phyloP scores from a whole-genome alignment of 1,140 invertebrate species.

The Rhizoglyphus robini region DNA sequence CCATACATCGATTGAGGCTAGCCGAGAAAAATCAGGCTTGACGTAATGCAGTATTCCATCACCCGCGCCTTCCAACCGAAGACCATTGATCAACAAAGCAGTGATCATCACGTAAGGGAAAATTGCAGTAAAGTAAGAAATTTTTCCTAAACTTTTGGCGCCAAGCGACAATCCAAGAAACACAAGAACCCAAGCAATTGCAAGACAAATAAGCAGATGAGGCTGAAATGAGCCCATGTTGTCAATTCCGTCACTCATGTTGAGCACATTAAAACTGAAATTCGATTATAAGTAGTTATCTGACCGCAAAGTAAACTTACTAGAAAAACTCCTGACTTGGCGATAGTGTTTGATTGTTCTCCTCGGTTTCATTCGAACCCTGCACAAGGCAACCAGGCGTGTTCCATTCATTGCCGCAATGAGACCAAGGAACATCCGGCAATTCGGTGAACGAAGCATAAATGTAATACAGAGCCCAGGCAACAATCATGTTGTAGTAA shows the following conservation, averaged over 20 bases:
- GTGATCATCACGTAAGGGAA: conserved; percentile 89
- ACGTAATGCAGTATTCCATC: conserved; percentile 74
- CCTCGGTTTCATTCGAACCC: background rate
- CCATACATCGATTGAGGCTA: conserved; percentile 40
- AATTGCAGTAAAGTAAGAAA: conserved; percentile 88
- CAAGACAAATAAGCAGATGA: conserved; percentile 83
- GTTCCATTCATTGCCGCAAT: conserved; percentile 39
- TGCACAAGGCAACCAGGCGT: conserved; percentile 25
- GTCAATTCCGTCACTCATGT: conserved; percentile 69
- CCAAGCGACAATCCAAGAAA: conserved; percentile 94
- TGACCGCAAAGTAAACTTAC: too few relatives aligned
- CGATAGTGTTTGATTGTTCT: conserved; percentile 20
- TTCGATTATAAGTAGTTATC: too few relatives aligned
- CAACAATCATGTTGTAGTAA: conserved; percentile 46
- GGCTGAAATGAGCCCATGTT: conserved; percentile 69
- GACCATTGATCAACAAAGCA: conserved; percentile 81
- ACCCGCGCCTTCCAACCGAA: conserved; percentile 72
- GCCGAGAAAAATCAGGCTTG: conserved; percentile 59
- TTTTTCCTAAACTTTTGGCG: conserved; percentile 56
- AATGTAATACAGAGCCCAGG: conserved; percentile 42
- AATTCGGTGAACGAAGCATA: conserved; percentile 32
- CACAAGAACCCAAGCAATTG: conserved; percentile 83
- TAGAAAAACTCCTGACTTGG: conserved; percentile 30
- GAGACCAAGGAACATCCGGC: conserved; percentile 34
- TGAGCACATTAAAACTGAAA: conserved; percentile 45